Conservation (phyloP, 2,797 vertebrate genomes). For the Tapirus indicus region DNA sequence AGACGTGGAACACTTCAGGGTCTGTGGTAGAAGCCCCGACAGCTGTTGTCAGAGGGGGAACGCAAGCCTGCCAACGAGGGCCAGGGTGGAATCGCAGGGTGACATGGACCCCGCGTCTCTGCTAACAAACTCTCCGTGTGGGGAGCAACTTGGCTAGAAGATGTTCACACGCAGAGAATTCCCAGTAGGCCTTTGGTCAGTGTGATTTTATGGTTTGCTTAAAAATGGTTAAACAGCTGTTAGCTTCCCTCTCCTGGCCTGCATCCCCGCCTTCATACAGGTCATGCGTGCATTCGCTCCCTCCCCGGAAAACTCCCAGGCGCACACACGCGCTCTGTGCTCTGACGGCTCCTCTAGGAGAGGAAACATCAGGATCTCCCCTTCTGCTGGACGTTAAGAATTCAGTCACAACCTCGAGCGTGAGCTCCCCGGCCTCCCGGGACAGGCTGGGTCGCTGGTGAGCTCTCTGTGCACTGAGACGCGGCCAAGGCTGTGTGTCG, state of each 20-base stretch:
- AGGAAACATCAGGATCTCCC: constrained; percentile 62
- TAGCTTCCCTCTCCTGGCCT: constrained; percentile 47
- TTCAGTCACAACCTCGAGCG: neutral
- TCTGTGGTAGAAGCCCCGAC: constrained; percentile 58
- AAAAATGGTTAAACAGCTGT: constrained; percentile 76
- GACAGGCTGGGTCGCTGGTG: neutral
- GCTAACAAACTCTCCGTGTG: constrained; percentile 79
- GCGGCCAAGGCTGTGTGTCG: neutral
- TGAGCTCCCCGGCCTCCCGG: neutral
- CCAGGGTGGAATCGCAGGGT: constrained; percentile 7
- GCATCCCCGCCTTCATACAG: constrained; percentile 48
- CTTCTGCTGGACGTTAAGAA: constrained; percentile 47
- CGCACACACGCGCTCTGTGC: constrained; percentile 22
- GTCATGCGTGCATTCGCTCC: neutral
- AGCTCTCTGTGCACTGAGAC: neutral
- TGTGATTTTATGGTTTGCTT: constrained; percentile 84
- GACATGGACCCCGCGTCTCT: constrained; percentile 49
- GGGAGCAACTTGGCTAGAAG: constrained; percentile 82
- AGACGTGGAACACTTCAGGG: neutral
- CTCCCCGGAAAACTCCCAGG: constrained; percentile 17
- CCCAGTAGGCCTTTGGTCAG: constrained; percentile 82
- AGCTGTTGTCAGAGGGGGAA: constrained; percentile 66
- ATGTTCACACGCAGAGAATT: constrained; percentile 80
- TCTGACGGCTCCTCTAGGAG: constrained; percentile 20
- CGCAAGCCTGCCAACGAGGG: constrained; percentile 61